These are phyloP conservation scores for Sarcophaga rosellei DNA, from an alignment of 2,888 invertebrate species.

Conservation along the genomic window DNA sequence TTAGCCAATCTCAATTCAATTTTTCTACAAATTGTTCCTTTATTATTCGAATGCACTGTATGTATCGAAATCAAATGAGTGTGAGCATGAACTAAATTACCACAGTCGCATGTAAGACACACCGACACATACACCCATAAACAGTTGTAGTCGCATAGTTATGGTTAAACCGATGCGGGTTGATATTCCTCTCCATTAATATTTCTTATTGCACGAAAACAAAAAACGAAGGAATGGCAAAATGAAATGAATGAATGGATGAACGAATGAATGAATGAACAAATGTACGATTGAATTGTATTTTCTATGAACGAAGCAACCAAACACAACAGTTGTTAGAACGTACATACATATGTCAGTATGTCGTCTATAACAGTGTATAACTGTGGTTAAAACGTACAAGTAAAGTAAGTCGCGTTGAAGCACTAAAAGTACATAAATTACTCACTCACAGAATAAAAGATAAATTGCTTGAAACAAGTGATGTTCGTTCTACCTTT, in stretches of 20 bases:
- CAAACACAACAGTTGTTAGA: too few species aligned
- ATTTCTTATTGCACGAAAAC: slow-evolving; percentile 50
- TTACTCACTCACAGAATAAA: slow-evolving; percentile 61
- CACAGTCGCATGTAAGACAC: slow-evolving; percentile 10
- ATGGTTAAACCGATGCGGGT: slow-evolving; percentile 50
- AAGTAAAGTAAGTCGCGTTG: slow-evolving; percentile 61
- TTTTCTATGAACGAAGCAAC: background rate
- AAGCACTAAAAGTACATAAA: slow-evolving; percentile 66
- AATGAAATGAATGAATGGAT: background rate
- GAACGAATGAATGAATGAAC: background rate
- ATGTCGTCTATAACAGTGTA: too few species aligned
- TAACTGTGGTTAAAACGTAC: background rate
- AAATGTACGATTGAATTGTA: background rate
- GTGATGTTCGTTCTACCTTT: slow-evolving; percentile 60
- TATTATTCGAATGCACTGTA: background rate
- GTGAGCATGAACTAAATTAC: slow-evolving; percentile 29
- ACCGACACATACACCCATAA: background rate
- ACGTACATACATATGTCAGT: too few species aligned
- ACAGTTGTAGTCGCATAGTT: slow-evolving; percentile 12
- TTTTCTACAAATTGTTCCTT: background rate
- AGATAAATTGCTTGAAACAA: slow-evolving; percentile 64
- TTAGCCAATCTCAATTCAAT: too few species aligned
- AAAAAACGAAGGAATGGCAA: slow-evolving; percentile 12
- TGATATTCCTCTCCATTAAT: slow-evolving; percentile 55
- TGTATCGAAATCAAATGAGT: background rate